Conservation (phyloP, 1,140 invertebrate species). For the Micrasema longulum region DNA sequence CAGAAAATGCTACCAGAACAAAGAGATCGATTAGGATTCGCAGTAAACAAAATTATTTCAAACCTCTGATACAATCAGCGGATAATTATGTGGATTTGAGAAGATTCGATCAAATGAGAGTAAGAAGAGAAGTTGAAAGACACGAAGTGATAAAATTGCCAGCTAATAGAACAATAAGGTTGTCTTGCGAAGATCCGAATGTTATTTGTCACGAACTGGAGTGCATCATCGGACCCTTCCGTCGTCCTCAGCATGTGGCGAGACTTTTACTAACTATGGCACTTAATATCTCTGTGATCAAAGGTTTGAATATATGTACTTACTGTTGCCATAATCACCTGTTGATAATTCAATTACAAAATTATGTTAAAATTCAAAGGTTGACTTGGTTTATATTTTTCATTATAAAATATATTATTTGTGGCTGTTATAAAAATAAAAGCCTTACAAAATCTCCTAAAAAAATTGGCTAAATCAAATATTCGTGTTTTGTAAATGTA, state of each 20-base stretch:
- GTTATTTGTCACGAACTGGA: conserved; percentile 31
- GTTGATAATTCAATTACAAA: too few relatives aligned
- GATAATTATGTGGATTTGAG: neutral
- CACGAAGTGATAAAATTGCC: conserved; percentile 18
- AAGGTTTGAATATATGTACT: conserved; percentile 34
- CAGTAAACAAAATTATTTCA: conserved; percentile 2
- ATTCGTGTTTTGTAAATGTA: too few relatives aligned
- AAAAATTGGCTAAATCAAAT: too few relatives aligned
- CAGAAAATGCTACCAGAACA: neutral
- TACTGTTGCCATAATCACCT: too few relatives aligned
- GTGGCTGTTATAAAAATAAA: too few relatives aligned
- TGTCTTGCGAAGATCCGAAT: conserved; percentile 14
- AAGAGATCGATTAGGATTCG: conserved; percentile 9
- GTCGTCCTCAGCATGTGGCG: conserved; percentile 24
- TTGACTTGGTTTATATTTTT: too few relatives aligned
- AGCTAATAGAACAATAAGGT: conserved; percentile 33
- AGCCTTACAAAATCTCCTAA: too few relatives aligned
- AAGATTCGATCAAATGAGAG: neutral
- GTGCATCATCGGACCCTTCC: conserved; percentile 44
- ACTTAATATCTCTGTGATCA: conserved; percentile 37
- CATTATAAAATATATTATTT: too few relatives aligned
- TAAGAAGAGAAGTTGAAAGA: neutral
- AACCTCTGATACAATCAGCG: neutral
- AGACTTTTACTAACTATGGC: conserved; percentile 35
- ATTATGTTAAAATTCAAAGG: too few relatives aligned